A percentile compares a stretch with the other conserved stretches of the same genome.
Conservation (phyloP, 1,140 invertebrate genomes). For the Leptonema lineaticorne region DNA sequence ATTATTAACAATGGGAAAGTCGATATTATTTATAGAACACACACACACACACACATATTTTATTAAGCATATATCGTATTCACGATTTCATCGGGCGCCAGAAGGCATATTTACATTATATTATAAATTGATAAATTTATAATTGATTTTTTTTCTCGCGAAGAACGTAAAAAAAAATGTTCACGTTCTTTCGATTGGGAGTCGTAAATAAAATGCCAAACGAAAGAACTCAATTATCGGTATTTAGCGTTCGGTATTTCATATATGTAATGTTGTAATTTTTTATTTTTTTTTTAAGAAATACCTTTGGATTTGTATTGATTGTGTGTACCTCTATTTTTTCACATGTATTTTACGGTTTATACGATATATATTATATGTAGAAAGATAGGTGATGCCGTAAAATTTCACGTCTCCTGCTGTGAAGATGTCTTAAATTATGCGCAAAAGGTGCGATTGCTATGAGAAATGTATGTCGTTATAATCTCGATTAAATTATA, state of each 20-base stretch:
- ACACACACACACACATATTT: too few relatives aligned
- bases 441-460: neutral
- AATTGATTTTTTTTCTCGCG: neutral
- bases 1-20: constrained; percentile 6
- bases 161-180: neutral
- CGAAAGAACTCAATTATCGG: constrained; percentile 19
- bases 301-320: too few relatives aligned
- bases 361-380: too few relatives aligned
- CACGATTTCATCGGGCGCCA: constrained; percentile 3
- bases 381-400: too few relatives aligned
- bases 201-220: neutral
- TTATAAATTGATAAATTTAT: neutral
- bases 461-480: neutral
- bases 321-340: too few relatives aligned
- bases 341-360: too few relatives aligned
- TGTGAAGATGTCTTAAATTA: constrained; percentile 8
- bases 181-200: too few relatives aligned
- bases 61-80: neutral
- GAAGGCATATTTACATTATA: neutral
- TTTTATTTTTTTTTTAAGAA: too few relatives aligned
- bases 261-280: constrained; percentile 4
- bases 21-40: constrained; percentile 1
- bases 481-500: too few relatives aligned
- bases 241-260: constrained; percentile 8
- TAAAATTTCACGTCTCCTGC: constrained; percentile 10